phyloP scores from a whole-genome alignment of 2,888 invertebrate species.

The Ctena decussata region DNA sequence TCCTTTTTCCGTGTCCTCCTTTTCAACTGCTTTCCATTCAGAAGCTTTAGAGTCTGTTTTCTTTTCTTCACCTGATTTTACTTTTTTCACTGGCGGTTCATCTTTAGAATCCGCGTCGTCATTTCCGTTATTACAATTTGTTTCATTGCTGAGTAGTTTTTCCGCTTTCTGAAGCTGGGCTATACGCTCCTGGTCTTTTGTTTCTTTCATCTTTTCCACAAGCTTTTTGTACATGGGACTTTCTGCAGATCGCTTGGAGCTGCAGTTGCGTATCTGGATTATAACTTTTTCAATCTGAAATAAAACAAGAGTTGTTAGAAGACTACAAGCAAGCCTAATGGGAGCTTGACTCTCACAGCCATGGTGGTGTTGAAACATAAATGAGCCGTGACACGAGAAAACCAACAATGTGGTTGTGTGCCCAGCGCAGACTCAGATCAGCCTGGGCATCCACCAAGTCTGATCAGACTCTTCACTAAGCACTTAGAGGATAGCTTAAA shows the following conservation, averaged over 20 bases:
- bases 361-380: too few species aligned
- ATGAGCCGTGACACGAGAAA: too few species aligned
- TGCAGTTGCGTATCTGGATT: constrained; percentile 97
- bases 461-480: too few species aligned
- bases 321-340: too few species aligned
- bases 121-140: background rate
- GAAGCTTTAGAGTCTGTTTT: background rate
- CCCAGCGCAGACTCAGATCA: too few species aligned
- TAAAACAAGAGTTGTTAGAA: too few species aligned
- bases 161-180: background rate
- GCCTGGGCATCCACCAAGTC: too few species aligned
- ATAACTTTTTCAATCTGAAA: constrained; percentile 92
- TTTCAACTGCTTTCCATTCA: background rate
- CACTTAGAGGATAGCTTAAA: too few species aligned
- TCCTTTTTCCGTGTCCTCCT: background rate
- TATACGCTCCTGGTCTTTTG: background rate
- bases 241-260: constrained; percentile 92
- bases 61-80: background rate
- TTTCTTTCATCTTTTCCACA: constrained; percentile 51
- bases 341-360: too few species aligned
- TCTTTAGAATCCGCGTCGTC: background rate
- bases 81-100: constrained; percentile 1
- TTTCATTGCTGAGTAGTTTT: background rate
- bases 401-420: too few species aligned
- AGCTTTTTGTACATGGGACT: constrained; percentile 71